These are phyloP conservation scores for Syngnathus acus DNA, from an alignment of 2,797 vertebrate species.

Conservation along the genomic window DNA sequence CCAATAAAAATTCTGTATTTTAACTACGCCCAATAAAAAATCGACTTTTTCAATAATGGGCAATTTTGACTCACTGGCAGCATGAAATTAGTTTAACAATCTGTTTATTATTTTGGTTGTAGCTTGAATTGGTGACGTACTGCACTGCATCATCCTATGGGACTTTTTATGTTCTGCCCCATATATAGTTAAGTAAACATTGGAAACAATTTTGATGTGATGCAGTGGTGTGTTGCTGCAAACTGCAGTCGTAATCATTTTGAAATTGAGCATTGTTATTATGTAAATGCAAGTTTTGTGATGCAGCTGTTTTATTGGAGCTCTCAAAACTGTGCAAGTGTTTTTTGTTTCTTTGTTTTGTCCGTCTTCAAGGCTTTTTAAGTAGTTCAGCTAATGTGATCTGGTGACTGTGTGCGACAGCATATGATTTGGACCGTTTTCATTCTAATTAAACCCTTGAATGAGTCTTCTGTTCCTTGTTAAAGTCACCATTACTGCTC, in stretches of 20 bases:
- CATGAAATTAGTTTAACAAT: not conserved
- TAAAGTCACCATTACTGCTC: not conserved
- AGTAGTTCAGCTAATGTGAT: not conserved
- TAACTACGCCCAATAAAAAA: not conserved
- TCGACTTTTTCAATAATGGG: not conserved
- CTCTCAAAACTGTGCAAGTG: not conserved
- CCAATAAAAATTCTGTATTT: not conserved
- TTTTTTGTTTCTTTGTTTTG: not conserved
- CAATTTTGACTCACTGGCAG: not conserved
- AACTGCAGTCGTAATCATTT: not conserved
- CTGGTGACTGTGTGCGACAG: constrained; percentile 1
- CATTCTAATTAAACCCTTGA: not conserved
- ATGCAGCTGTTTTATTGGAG: not conserved
- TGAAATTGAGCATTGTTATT: not conserved
- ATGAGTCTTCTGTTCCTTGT: not conserved
- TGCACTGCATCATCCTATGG: not conserved
- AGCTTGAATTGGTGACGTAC: not conserved
- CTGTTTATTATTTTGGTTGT: not conserved
- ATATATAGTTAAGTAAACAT: not conserved
- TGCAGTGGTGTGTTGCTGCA: not conserved
- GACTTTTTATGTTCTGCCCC: not conserved
- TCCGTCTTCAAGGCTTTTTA: not conserved
- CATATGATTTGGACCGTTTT: not conserved
- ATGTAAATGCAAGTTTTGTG: not conserved
- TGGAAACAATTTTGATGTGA: too few species aligned